Evolutionary conservation across 2,113 vertebrate genomes (phyloP), one percentile per base, ranked within the genome.

Genomic region (Opisthocomus hoazin): DNA sequence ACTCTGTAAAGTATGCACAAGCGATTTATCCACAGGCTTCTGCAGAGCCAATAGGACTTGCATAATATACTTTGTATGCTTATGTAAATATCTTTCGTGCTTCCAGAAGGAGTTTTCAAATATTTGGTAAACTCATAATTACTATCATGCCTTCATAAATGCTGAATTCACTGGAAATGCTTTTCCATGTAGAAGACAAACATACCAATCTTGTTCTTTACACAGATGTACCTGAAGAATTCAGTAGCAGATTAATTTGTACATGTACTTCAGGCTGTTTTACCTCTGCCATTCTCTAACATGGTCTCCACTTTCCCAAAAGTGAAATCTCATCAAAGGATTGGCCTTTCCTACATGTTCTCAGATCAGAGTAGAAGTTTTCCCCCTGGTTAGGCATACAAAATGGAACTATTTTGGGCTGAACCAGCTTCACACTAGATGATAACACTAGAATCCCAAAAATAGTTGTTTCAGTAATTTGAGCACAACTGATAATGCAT

Each of bases 1-100:
- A 87, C 63, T 83, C 48, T 66, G 79, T 57, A 60, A 76, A 82
- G 46, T 43, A 76, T 22, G 34, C 48, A 54, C 45, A 63, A 88
- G 23, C 74, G 60, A 93, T 95, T 95, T 96, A 93, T 70, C 71
- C 60, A 88, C 19, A 80, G 64, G 91, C 70, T 86, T 87, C 56
- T 78, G 16, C 27, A 83, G 50, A 95, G 63, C 51, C 82, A 94
- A 60, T 15, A 93, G 46, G 78, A 80, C 71, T 54, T 68, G n/a
- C 32, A 77, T 56, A 69, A 93, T 43, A 39, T 32, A 77, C 11
- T 80, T 92, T 13, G 90, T 36, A 80, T 9, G 8, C 26, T 86
- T 87, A 68, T 11, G 30, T 39, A 89, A 84, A 80, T 80, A 66
- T 64, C 45, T 77, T 58, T 77, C 23, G 32, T 54, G 39, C 24